Percentiles rank a stretch among this genome's conserved stretches.
Conservation (phyloP, 2,797 vertebrate genomes). For the Catamblyrhynchus diadema region DNA sequence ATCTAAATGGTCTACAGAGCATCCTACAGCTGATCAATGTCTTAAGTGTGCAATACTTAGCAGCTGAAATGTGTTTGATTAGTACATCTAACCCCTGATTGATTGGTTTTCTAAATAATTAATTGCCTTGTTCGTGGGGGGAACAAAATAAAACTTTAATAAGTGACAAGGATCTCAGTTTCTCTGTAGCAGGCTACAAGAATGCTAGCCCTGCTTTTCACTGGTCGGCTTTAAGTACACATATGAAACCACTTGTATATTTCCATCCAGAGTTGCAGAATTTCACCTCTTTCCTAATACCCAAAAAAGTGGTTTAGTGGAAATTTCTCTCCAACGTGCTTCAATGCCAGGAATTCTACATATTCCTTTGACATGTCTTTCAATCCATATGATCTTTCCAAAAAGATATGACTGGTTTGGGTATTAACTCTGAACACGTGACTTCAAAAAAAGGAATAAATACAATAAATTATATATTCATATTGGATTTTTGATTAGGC, state of each 20-base stretch:
- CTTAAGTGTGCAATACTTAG: conserved; percentile 72
- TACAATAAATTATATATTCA: not conserved
- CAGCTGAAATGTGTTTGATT: conserved; percentile 68
- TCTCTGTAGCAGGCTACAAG: not conserved
- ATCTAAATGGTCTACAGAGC: conserved; percentile 63
- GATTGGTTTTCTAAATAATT: conserved; percentile 74
- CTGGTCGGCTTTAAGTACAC: not conserved
- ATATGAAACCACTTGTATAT: not conserved
- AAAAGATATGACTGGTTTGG: not conserved
- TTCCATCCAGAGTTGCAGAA: not conserved
- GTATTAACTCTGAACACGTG: rapidly evolving
- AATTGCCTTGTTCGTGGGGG: conserved; percentile 63
- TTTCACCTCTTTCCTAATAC: not conserved
- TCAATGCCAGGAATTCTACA: not conserved
- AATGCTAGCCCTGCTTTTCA: not conserved
- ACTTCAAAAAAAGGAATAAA: not conserved
- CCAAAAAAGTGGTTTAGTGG: not conserved
- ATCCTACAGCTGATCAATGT: conserved; percentile 69
- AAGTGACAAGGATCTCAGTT: conserved; percentile 46
- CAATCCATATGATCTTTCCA: not conserved
- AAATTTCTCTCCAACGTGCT: not conserved
- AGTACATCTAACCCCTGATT: conserved; percentile 70
- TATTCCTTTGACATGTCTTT: not conserved
- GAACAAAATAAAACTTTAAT: conserved; percentile 70
- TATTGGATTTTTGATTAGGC: rapidly evolving